phyloP scores from a whole-genome alignment of 2,888 invertebrate genomes.

The Ormyrus rosae region DNA sequence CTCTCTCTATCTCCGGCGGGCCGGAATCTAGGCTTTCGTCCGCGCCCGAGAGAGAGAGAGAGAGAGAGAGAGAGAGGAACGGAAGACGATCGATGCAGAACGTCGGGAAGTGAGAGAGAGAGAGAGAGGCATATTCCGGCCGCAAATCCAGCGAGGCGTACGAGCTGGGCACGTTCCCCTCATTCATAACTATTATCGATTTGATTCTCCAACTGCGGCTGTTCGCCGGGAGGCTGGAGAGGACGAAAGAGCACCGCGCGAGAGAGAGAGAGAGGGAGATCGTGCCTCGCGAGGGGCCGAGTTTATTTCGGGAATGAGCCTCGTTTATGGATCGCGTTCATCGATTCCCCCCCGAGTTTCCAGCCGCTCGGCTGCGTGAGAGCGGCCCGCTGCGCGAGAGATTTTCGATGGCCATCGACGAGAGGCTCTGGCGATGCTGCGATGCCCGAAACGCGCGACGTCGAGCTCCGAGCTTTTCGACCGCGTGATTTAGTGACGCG shows the following conservation, averaged over 20 bases:
- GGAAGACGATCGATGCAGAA: neutral
- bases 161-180: slow-evolving; percentile 40
- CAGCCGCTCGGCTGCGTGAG: too few relatives aligned
- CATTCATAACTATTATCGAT: slow-evolving; percentile 51
- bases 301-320: slow-evolving; percentile 36
- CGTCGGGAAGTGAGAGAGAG: neutral
- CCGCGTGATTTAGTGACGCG: too few relatives aligned
- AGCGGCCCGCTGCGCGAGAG: too few relatives aligned
- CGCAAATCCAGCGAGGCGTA: slow-evolving; percentile 31
- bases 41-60: neutral
- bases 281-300: neutral
- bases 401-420: too few relatives aligned
- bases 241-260: neutral
- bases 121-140: slow-evolving; percentile 20
- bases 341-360: neutral
- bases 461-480: too few relatives aligned
- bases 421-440: too few relatives aligned
- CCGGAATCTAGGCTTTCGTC: slow-evolving; percentile 7
- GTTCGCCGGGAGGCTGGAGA: neutral
- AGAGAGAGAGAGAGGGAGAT: neutral
- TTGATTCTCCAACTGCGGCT: slow-evolving; percentile 15
- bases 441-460: too few relatives aligned
- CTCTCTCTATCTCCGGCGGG: too few relatives aligned
- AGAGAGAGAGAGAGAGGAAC: neutral
- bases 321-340: slow-evolving; percentile 7